phyloP scores from a whole-genome alignment of 2,113 vertebrate genomes.

The Sminthopsis crassicaudata region DNA sequence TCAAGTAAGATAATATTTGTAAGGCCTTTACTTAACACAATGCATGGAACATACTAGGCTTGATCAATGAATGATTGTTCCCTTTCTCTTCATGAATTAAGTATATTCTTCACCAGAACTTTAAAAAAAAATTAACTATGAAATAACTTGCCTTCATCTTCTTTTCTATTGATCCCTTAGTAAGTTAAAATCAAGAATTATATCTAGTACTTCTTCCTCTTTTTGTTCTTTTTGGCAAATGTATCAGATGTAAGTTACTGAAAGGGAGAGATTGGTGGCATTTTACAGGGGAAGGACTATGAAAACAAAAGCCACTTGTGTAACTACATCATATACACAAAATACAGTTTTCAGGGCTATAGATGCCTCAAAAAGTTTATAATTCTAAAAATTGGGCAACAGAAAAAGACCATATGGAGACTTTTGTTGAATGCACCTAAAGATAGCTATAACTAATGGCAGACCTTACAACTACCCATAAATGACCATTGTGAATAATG shows the following conservation, averaged over 20 bases:
- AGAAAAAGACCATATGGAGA: neutral
- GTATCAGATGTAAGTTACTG: neutral
- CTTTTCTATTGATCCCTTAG: constrained; percentile 15
- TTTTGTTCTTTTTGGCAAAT: neutral
- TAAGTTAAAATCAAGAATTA: neutral
- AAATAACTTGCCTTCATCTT: constrained; percentile 1
- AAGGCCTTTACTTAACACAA: neutral
- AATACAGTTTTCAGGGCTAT: neutral
- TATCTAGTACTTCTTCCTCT: neutral
- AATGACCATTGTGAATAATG: neutral
- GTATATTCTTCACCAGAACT: neutral
- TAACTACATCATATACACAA: neutral
- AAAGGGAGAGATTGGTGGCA: neutral
- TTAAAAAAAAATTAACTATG: constrained; percentile 16
- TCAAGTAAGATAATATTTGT: neutral
- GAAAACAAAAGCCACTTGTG: neutral
- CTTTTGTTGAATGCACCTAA: accelerated
- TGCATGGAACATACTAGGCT: neutral
- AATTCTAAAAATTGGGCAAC: neutral
- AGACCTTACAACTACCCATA: neutral
- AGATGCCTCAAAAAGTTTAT: neutral
- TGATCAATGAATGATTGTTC: no score
- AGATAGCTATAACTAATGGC: neutral
- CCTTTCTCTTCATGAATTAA: neutral
- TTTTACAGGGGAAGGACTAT: neutral